Base-by-base conservation (phyloP, 1,140 invertebrate species). In the Heliconius congener region DNA sequence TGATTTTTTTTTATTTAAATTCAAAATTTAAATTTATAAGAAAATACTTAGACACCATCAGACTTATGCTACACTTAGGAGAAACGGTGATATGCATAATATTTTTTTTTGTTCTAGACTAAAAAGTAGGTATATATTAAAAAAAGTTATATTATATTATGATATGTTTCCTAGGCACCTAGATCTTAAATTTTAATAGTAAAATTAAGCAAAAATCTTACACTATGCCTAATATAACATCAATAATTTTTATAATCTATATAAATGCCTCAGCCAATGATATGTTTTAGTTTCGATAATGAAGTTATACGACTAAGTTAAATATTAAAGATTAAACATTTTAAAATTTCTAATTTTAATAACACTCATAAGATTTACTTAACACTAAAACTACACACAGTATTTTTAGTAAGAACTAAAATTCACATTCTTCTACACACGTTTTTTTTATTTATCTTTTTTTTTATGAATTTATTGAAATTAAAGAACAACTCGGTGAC, bases 261-360 rank as follows among this genome's bases (percentile, higher is more conserved):
- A 78, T 91, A 91, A 92, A 93, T 94, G 91, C 91, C 91, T 88
- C 93, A 93, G 91, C 93, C 93, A 93, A 88, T 83, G 90, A 94
- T 94, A 93, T 93, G 90, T 94, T 39, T 91, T 91, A 87, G 88
- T 93, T 90, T 90, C 86, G 87, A 87, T 88, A 83, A 87, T 87
- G 83, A 92, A 93, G 84, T 88, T 88, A 91, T 89, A 90, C 73
- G 85, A 70, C 81, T 85, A 84, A 81, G 84, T 89, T 52, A 52
- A 87, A 84, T 84, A 85, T 88, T 87, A 88, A 82, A 66, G 84
- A 86, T 90, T 88, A 90, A 90, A 91, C 81, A 87, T 81, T 82
- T 86, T 87, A 83, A 88, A 83, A 89, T 83, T 78, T 77, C 81
- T 86, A 84, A 13, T 81, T 52, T 52, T 85, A 85, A 82, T 83